A percentile compares a stretch with the other conserved stretches of the same genome.
Evolutionary conservation across 1,140 invertebrate genomes (phyloP).

Genomic region (Drosophila guanche): DNA sequence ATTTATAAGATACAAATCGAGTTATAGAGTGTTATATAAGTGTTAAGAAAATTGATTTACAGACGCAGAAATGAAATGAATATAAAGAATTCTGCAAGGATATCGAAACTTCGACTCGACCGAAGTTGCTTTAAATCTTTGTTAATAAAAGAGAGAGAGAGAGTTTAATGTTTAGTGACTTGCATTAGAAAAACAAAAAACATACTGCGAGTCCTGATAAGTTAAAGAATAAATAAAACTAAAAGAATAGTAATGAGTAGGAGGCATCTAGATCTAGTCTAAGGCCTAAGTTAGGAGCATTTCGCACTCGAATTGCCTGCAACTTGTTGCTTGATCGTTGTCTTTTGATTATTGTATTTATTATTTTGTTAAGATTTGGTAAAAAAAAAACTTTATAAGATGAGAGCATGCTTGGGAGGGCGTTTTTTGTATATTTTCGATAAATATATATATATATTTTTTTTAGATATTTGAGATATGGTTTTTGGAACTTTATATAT

Average conservation of each 20-base stretch:
- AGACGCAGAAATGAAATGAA: too few species aligned
- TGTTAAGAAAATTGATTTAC: too few species aligned
- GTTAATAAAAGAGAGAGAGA: constrained; percentile 5
- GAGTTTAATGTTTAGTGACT: constrained; percentile 26
- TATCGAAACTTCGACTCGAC: constrained; percentile 18
- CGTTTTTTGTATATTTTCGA: constrained; percentile 54
- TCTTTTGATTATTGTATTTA: constrained; percentile 31
- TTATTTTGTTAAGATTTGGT: constrained; percentile 49
- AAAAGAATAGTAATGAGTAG: constrained; percentile 29
- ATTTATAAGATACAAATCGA: background rate
- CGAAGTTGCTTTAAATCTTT: constrained; percentile 13
- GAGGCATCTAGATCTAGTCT: constrained; percentile 57
- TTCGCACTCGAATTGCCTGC: constrained; percentile 35
- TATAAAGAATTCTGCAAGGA: constrained; percentile 24
- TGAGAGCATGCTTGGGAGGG: constrained; percentile 83
- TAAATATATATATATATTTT: constrained; percentile 41
- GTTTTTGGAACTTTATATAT: constrained; percentile 43
- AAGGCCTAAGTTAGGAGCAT: constrained; percentile 55
- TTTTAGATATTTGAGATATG: constrained; percentile 32
- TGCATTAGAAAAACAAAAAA: constrained; percentile 38
- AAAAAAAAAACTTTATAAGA: constrained; percentile 75
- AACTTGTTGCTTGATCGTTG: constrained; percentile 28
- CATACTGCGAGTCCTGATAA: constrained; percentile 41
- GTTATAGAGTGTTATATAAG: too few species aligned
- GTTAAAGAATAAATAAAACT: constrained; percentile 27